Percentiles rank a stretch among this genome's conserved stretches.
Conservation (phyloP, 2,113 vertebrate genomes). For the Cavia aperea region DNA sequence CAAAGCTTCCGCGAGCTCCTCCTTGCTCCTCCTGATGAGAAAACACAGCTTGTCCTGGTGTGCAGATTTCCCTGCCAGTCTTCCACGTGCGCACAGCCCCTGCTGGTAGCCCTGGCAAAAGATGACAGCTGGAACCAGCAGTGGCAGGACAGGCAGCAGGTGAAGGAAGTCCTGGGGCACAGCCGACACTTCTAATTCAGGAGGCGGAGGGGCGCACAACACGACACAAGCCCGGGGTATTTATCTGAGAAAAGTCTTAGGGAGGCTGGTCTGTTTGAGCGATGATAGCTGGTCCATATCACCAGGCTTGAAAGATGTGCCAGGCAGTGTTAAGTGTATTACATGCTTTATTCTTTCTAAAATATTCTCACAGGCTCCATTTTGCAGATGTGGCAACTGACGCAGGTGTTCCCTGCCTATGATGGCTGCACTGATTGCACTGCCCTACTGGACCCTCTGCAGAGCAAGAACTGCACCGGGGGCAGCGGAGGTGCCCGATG, state of each 20-base stretch:
- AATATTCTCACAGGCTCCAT: neutral
- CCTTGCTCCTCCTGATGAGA: neutral
- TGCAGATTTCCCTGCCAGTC: neutral
- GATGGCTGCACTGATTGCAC: neutral
- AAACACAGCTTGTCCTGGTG: neutral
- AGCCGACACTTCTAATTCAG: neutral
- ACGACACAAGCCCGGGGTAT: neutral
- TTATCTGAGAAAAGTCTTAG: neutral
- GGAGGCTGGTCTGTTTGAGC: neutral
- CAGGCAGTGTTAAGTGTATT: neutral
- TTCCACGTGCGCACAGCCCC: neutral
- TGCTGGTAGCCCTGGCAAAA: neutral
- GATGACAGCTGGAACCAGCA: neutral
- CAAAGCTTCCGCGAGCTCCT: neutral
- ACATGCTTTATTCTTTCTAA: neutral
- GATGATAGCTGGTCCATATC: neutral
- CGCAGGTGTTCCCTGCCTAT: neutral
- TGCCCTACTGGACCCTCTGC: neutral
- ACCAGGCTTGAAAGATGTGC: neutral
- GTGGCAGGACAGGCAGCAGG: neutral
- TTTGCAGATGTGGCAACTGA: neutral
- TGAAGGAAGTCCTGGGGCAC: neutral
- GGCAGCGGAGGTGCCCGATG: rapidly evolving
- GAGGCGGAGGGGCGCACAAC: neutral
- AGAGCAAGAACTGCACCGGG: neutral